Conservation (phyloP, 2,797 vertebrate genomes). For the Carapus acus region DNA sequence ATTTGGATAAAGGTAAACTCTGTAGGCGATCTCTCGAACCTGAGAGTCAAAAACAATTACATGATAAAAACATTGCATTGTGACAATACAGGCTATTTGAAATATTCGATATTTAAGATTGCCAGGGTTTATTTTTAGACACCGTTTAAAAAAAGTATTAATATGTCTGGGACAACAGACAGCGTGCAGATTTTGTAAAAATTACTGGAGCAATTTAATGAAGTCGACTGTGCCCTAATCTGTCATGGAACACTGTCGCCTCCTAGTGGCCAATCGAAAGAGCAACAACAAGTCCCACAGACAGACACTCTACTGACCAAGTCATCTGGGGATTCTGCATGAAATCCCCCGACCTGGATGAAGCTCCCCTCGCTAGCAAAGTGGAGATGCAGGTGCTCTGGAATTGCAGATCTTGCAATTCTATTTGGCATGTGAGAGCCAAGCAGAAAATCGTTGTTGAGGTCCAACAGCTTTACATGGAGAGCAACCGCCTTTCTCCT, state of each 20-base stretch:
- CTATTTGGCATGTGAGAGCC: slow-evolving; percentile 84
- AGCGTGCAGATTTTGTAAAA: background rate
- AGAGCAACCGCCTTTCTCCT: slow-evolving; percentile 86
- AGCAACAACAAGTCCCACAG: background rate
- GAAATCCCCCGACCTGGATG: slow-evolving; percentile 79
- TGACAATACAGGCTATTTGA: no score
- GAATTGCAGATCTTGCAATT: slow-evolving; percentile 80
- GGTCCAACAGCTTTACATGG: slow-evolving; percentile 87
- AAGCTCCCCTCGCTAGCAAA: slow-evolving; percentile 81
- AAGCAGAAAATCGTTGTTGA: slow-evolving; percentile 84
- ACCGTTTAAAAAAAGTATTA: no score
- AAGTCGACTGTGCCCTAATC: no score
- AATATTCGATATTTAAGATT: no score
- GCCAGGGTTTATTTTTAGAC: no score
- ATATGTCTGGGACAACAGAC: background rate
- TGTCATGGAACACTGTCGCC: slow-evolving; percentile 20
- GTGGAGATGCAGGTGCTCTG: slow-evolving; percentile 78
- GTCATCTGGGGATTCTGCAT: slow-evolving; percentile 84
- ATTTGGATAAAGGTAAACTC: slow-evolving; percentile 89
- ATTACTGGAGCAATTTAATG: no score
- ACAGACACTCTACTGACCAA: slow-evolving; percentile 76
- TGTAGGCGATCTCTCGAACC: slow-evolving; percentile 95
- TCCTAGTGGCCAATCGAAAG: slow-evolving; percentile 52
- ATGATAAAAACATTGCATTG: no score
- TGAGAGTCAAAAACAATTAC: slow-evolving; percentile 50